Conservation (phyloP, 2,888 invertebrate species). For the Dugesia japonica region DNA sequence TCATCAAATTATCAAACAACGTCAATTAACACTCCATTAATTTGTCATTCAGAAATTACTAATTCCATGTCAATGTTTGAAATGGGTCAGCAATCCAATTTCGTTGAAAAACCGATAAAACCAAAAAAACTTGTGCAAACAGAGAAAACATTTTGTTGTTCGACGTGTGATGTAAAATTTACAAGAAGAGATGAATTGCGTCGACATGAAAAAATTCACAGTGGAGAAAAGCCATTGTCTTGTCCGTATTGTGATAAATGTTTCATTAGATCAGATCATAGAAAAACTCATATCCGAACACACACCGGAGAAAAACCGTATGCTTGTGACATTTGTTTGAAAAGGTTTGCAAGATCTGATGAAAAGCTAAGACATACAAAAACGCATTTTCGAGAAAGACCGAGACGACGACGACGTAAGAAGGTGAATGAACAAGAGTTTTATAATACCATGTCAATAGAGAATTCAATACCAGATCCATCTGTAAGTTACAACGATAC, state of each 20-base stretch:
- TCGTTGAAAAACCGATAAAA: not conserved
- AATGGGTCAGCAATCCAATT: not conserved
- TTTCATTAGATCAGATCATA: not conserved
- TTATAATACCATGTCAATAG: not conserved
- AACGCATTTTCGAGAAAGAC: constrained; percentile 8
- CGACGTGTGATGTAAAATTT: constrained; percentile 10
- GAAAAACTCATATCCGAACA: constrained; percentile 9
- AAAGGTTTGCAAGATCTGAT: not conserved
- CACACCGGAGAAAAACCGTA: not conserved
- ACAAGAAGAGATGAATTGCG: constrained; percentile 3
- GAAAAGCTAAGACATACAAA: not conserved
- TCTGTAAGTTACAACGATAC: not conserved
- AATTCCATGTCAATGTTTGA: not conserved
- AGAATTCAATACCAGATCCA: not conserved
- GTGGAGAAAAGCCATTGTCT: not conserved
- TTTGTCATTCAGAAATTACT: not conserved
- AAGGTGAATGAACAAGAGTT: not conserved
- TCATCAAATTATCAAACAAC: not conserved
- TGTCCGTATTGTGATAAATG: constrained; percentile 11
- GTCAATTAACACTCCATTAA: not conserved
- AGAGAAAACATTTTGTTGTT: not conserved
- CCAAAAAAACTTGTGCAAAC: not conserved
- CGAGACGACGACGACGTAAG: not conserved
- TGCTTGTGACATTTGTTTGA: not conserved
- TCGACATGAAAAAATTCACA: not conserved